Conservation (phyloP, 1,140 invertebrate genomes). For the Andrena cerasifolii region DNA sequence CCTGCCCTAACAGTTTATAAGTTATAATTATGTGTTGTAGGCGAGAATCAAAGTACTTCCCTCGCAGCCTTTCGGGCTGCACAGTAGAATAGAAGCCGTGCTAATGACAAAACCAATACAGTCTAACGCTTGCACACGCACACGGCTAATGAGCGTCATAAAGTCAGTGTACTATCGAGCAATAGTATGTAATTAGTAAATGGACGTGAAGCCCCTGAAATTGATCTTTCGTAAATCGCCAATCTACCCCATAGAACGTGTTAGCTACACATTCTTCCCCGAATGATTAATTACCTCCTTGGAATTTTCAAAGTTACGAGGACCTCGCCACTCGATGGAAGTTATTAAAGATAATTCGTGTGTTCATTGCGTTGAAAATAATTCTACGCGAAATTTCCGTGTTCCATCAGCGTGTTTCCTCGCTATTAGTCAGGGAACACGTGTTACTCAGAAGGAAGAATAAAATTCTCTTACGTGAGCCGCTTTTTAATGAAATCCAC, state of each 20-base stretch:
- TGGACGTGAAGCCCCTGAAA: constrained; percentile 12
- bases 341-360: neutral
- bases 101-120: constrained; percentile 49
- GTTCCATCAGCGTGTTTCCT: too few species aligned
- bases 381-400: too few species aligned
- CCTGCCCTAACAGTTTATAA: neutral
- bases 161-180: constrained; percentile 31
- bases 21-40: neutral
- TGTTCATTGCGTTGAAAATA: too few species aligned
- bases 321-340: too few species aligned
- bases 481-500: too few species aligned
- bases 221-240: constrained; percentile 31
- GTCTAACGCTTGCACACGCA: neutral
- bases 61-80: neutral
- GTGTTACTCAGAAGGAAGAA: too few species aligned
- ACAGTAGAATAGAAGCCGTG: constrained; percentile 21
- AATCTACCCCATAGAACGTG: neutral
- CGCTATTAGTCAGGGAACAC: too few species aligned
- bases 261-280: neutral
- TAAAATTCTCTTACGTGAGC: too few species aligned
- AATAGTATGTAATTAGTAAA: constrained; percentile 46
- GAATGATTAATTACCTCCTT: constrained; percentile 1
- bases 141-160: constrained; percentile 39
- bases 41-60: constrained; percentile 30
- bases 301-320: neutral